phyloP scores from a whole-genome alignment of 2,888 invertebrate genomes.

The Amphipoea lucens region DNA sequence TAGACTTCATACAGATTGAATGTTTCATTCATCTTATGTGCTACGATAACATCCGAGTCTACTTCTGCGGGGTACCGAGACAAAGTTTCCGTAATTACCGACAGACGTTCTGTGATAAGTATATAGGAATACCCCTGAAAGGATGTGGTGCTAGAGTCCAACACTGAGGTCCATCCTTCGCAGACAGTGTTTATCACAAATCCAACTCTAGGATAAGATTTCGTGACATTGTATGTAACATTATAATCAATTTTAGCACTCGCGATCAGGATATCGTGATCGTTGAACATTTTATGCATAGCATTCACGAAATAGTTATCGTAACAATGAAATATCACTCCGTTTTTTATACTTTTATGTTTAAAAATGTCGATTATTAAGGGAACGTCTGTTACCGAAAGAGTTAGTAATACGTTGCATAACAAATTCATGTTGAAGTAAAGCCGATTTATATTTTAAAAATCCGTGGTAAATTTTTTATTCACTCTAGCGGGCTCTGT shows the following conservation, averaged over 20 bases:
- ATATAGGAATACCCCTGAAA: conserved; percentile 82
- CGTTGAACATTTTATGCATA: conserved; percentile 73
- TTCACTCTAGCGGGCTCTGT: background rate
- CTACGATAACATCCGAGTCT: conserved; percentile 85
- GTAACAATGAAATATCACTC: conserved; percentile 76
- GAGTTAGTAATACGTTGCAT: conserved; percentile 50
- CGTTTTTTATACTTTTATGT: conserved; percentile 76
- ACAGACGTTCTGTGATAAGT: conserved; percentile 74
- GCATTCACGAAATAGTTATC: conserved; percentile 58
- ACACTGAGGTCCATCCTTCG: conserved; percentile 73
- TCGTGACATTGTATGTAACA: conserved; percentile 48
- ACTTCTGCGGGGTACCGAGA: conserved; percentile 81
- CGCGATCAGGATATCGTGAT: conserved; percentile 68
- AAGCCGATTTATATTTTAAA: background rate
- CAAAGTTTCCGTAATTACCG: conserved; percentile 72
- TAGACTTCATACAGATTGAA: conserved; percentile 86
- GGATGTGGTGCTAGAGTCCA: conserved; percentile 58
- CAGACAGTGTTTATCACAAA: conserved; percentile 78
- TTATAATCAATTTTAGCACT: conserved; percentile 51
- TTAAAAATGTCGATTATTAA: conserved; percentile 77
- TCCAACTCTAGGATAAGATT: conserved; percentile 72
- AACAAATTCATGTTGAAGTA: conserved; percentile 58
- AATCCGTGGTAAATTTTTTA: background rate
- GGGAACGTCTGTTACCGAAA: conserved; percentile 63
- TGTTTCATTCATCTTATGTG: conserved; percentile 64